Percentiles rank a stretch among this genome's conserved stretches.
phyloP scores from a whole-genome alignment of 2,797 vertebrate genomes.

The Eurystomus glaucurus region DNA sequence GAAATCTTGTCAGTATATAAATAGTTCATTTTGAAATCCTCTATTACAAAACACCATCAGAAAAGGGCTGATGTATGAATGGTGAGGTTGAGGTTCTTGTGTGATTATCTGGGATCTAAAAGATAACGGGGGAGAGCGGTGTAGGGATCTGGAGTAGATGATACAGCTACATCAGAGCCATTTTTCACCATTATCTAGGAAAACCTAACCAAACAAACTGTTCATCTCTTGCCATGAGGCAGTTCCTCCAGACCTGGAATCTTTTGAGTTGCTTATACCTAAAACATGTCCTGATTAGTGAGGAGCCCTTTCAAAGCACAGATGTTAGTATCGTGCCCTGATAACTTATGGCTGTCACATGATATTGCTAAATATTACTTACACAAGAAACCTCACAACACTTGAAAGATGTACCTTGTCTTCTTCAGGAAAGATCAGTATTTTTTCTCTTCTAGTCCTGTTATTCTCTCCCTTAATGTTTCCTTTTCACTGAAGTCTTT shows the following conservation, averaged over 20 bases:
- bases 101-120: background rate
- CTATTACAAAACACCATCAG: background rate
- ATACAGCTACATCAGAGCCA: background rate
- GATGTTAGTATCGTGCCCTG: background rate
- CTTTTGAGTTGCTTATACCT: background rate
- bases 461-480: background rate
- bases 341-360: background rate
- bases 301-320: background rate
- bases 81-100: background rate
- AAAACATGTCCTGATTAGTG: background rate
- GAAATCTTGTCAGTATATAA: background rate
- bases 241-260: background rate
- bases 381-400: background rate
- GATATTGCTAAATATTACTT: background rate
- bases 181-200: background rate
- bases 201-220: background rate
- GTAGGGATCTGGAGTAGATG: background rate
- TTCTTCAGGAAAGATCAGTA: background rate
- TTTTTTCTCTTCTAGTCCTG: background rate
- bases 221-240: background rate
- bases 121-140: background rate
- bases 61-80: background rate
- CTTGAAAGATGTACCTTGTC: background rate
- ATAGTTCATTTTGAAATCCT: background rate
- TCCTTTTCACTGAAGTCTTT: background rate